Conservation (phyloP, 2,113 vertebrate species). For the Mungos mungo region DNA sequence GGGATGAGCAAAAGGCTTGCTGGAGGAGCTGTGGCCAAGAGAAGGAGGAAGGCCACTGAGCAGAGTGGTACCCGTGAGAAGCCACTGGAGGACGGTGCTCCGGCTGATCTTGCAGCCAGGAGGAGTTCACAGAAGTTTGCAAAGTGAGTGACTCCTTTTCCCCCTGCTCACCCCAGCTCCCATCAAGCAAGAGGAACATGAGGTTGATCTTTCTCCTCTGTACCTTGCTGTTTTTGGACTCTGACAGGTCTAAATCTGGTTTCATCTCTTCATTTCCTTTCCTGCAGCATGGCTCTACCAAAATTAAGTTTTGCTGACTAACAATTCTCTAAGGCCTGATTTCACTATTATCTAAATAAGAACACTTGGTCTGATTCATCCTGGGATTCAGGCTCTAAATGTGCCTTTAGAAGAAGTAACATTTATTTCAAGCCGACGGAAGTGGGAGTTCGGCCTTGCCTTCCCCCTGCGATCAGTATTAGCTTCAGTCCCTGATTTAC, state of each 20-base stretch:
- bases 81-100: not conserved
- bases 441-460: not conserved
- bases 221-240: not conserved
- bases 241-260: not conserved
- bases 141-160: not conserved
- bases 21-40: not conserved
- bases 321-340: conserved; percentile 29
- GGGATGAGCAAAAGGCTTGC: not conserved
- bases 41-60: no score
- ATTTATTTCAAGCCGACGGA: not conserved
- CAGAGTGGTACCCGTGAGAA: not conserved
- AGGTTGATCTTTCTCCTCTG: not conserved
- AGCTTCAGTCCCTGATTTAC: not conserved
- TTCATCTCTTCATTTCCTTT: conserved; percentile 29
- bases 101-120: not conserved
- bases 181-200: not conserved
- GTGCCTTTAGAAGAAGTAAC: not conserved
- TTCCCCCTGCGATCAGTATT: not conserved
- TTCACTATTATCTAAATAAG: conserved; percentile 52
- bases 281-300: not conserved
- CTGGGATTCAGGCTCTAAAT: not conserved
- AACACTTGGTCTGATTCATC: conserved; percentile 45
- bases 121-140: not conserved
- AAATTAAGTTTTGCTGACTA: conserved; percentile 58
- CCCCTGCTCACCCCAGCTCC: rapidly evolving